phyloP scores from a whole-genome alignment of 2,113 vertebrate species.

The Tupaia tana region DNA sequence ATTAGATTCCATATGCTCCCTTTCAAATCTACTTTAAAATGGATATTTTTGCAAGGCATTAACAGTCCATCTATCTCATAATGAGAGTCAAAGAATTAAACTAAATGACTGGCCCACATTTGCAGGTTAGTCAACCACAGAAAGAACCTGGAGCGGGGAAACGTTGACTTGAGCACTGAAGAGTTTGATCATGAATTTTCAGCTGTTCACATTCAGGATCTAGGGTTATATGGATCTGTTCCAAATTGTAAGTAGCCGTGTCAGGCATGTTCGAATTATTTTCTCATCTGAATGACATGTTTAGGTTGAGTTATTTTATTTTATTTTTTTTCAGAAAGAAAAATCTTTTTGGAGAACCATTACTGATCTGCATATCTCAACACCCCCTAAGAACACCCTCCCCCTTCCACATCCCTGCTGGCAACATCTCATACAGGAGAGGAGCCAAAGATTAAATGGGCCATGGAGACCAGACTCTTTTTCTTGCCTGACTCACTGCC shows the following conservation, averaged over 20 bases:
- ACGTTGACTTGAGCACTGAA: neutral
- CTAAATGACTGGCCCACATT: neutral
- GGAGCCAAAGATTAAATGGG: neutral
- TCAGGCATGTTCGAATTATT: neutral
- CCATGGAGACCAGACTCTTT: neutral
- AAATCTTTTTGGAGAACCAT: neutral
- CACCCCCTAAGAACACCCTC: fast-evolving
- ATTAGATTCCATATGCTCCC: neutral
- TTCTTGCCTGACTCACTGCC: neutral
- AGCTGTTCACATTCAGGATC: neutral
- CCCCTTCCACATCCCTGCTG: fast-evolving
- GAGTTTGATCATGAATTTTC: neutral
- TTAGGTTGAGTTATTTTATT: neutral
- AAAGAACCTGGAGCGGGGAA: neutral
- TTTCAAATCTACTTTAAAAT: neutral
- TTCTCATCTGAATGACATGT: neutral
- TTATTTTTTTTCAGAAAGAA: neutral
- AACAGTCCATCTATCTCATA: neutral
- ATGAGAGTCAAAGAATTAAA: neutral
- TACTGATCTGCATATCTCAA: neutral
- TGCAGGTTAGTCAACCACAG: neutral
- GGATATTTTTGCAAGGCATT: neutral
- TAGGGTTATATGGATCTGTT: neutral
- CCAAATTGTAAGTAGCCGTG: neutral
- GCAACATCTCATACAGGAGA: neutral